Evolutionary conservation across 1,140 invertebrate species (phyloP).

Genomic region (Pseudomyrmex gracilis): DNA sequence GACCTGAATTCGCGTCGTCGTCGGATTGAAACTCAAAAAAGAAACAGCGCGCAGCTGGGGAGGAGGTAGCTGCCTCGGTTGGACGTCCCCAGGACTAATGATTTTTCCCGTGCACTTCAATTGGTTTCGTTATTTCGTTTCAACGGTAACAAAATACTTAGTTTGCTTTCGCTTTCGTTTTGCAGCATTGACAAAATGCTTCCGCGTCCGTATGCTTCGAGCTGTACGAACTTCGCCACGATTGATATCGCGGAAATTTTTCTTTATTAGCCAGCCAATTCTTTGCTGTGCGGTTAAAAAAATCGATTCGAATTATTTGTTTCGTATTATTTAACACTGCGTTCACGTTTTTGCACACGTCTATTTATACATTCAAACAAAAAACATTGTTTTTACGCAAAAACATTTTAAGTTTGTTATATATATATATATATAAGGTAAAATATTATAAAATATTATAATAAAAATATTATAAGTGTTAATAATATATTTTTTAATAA

Average conservation of each 20-base stretch:
- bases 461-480: too few species aligned
- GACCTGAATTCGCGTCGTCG: conserved; percentile 65
- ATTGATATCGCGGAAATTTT: conserved; percentile 11
- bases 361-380: not conserved
- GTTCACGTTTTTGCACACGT: not conserved
- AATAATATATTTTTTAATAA: too few species aligned
- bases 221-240: not conserved
- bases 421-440: too few species aligned
- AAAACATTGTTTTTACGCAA: too few species aligned
- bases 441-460: too few species aligned
- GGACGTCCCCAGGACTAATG: conserved; percentile 48
- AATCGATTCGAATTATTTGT: not conserved
- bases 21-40: conserved; percentile 62
- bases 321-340: not conserved
- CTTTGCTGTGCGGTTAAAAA: not conserved
- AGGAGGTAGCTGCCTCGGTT: not conserved
- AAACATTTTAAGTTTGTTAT: too few species aligned
- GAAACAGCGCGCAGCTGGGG: conserved; percentile 31
- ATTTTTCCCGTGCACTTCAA: conserved; percentile 54
- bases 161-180: conserved; percentile 44
- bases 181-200: conserved; percentile 8
- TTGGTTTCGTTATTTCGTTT: conserved; percentile 60
- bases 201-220: not conserved
- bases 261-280: not conserved
- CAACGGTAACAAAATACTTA: conserved; percentile 54